Base-by-base conservation (phyloP, 2,113 vertebrate genomes). In the Pelvicachromis taeniatus region DNA sequence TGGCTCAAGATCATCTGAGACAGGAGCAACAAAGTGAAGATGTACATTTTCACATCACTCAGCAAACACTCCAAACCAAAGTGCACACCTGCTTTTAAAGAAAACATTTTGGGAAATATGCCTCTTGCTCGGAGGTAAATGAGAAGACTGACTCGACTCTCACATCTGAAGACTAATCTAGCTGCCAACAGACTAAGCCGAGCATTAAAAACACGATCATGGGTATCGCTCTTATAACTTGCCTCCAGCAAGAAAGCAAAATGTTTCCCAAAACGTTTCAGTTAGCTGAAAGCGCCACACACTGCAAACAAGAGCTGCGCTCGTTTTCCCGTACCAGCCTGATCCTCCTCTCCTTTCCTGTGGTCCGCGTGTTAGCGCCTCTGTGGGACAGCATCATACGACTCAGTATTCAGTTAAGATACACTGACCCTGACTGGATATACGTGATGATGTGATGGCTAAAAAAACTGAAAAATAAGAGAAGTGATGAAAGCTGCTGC, bases 301-400 rank as follows among this genome's bases (percentile, higher is more conserved):
- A 91, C 91, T 35, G 85, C 89, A 91, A 84, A 53, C 82, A 80
- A 26, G 17, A 63, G 79, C 17, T 54, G 68, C 81, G 85, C 88
- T 91, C 38, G 14, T 73, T 81, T 16, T 55, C 29, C 40, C 91
- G 45, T 89, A 92, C 92, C 91, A 73, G 92, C 61, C 58, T 3
- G 83, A 85, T 54, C 52, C 38, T 87, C 78, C 59, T 4, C 55
- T 42, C 55, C 80, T 79, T 59, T n/a, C 56, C 33, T 81, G 83
- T 10, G 0, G 80, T 88, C 82, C 87, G 53, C 2, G 48, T 65
- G 81, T 92, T 78, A 93, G 45, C 56, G 61, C 58, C 81, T 91
- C 92, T 94, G 93, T 42, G 77, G 95, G 85, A 92, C 54, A 88
- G 85, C 83, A 84, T 88, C 83, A 82, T 5, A 86, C 10, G 83